phyloP scores from a whole-genome alignment of 2,113 vertebrate genomes.

The Pionites leucogaster region DNA sequence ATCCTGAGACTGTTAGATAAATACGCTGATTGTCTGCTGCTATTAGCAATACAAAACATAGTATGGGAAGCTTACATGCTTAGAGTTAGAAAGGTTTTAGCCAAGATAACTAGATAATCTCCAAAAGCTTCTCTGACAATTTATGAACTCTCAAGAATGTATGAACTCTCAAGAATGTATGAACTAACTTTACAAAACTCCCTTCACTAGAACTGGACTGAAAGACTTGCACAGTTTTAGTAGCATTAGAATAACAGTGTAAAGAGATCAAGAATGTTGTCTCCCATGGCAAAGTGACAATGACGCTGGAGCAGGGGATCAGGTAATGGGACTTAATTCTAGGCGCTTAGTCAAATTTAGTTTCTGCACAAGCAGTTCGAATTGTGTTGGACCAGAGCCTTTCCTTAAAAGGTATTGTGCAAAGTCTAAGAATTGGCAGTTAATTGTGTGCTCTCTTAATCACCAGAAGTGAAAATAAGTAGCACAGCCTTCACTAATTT shows the following conservation, averaged over 20 bases:
- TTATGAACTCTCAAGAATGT: background rate
- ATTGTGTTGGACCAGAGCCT: background rate
- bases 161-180: background rate
- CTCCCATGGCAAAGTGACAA: slow-evolving; percentile 77
- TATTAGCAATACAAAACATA: background rate
- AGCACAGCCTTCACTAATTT: background rate
- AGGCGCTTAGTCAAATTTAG: background rate
- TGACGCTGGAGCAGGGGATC: slow-evolving; percentile 80
- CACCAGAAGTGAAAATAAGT: background rate
- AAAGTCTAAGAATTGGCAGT: background rate
- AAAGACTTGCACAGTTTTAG: slow-evolving; percentile 84
- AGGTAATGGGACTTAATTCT: slow-evolving; percentile 59
- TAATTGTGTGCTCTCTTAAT: background rate
- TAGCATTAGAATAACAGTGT: slow-evolving; percentile 84
- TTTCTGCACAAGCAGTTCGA: background rate
- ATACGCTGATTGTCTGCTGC: background rate
- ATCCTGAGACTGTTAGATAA: background rate
- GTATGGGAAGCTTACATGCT: background rate
- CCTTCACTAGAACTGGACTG: slow-evolving; percentile 77
- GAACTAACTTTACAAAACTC: background rate
- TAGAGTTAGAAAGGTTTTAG: background rate
- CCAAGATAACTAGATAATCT: background rate
- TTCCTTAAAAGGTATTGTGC: background rate
- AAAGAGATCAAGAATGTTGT: slow-evolving; percentile 83
- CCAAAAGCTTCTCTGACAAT: background rate